Evolutionary conservation across 1,140 invertebrate species (phyloP), one percentile per base, ranked within the genome.

Genomic region (Hestina assimilis): DNA sequence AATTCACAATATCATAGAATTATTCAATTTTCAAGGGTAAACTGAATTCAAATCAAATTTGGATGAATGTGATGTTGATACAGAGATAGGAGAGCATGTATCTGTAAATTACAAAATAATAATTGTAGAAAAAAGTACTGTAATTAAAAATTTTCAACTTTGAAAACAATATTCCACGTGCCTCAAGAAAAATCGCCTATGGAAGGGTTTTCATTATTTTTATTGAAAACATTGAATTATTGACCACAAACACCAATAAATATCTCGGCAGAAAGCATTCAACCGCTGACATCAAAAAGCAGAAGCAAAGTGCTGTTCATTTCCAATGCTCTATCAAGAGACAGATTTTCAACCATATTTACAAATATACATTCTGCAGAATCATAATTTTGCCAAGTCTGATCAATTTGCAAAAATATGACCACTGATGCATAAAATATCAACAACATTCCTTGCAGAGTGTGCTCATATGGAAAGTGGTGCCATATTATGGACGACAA

Each of bases 401-500:
- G 71, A 71, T 68, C 68, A 72, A 72, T 75, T 66, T 59, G 70
- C 67, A 65, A 75, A 75, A 70, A 56, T 75, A 72, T 62, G 70
- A 48, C 68, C 67, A 40, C 64, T 75, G 53, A 48, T 72, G 52
- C 63, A 57, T 62, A 48, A 66, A 56, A 63, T 74, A 61, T 83
- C 88, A 74, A 63, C 76, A 66, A 87, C 69, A 66, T 75, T 72
- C 63, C 66, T 80, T 48, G 69, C 79, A 65, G 77, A 75, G 72
- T 72, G 73, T 45, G 72, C 85, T 63, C 72, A 79, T 68, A 59
- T 73, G 62, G 59, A 69, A 48, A 61, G 81, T 59, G n/a, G n/a
- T n/a, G n/a, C n/a, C 69, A 83, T 51, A 84, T 78, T 29, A 76
- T 90, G 55, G 87, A 90, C 80, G 66, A 68, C 82, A 84, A 42